These are phyloP conservation scores for Cheilosia soror DNA, from an alignment of 2,888 invertebrate species.

Conservation along the genomic window DNA sequence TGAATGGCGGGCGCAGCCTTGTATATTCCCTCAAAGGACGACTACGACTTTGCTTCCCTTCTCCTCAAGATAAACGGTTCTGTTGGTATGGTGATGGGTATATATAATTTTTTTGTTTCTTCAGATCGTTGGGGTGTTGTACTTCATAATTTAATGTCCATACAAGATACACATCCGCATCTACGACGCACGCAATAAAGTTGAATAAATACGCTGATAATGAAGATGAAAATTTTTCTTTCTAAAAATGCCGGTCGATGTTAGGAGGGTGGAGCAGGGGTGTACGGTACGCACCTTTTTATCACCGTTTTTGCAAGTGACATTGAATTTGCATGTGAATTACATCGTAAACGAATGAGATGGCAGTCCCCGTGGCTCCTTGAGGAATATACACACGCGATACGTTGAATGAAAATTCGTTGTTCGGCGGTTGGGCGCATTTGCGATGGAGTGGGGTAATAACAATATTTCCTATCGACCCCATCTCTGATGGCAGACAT, in stretches of 20 bases:
- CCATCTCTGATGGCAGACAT: slow-evolving; percentile 13
- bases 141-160: slow-evolving; percentile 73
- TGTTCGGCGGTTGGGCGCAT: slow-evolving; percentile 1
- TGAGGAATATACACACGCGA: slow-evolving; percentile 38
- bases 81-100: neutral
- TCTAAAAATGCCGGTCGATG: neutral
- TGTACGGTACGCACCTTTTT: slow-evolving; percentile 45
- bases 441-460: slow-evolving; percentile 37
- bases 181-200: slow-evolving; percentile 50
- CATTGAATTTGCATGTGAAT: slow-evolving; percentile 75
- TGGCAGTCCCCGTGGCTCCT: slow-evolving; percentile 15
- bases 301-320: slow-evolving; percentile 65
- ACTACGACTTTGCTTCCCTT: neutral
- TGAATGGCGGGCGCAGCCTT: slow-evolving; percentile 9
- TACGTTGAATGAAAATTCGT: slow-evolving; percentile 19
- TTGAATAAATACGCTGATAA: slow-evolving; percentile 72
- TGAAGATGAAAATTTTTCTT: slow-evolving; percentile 73
- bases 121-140: slow-evolving; percentile 39
- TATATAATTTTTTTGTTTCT: neutral
- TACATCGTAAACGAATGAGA: slow-evolving; percentile 50
- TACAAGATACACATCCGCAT: slow-evolving; percentile 61
- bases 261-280: neutral
- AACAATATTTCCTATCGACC: slow-evolving; percentile 56
- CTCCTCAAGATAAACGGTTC: slow-evolving; percentile 34
- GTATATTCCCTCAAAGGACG: neutral